phyloP scores from a whole-genome alignment of 2,797 vertebrate species.

The Lacerta agilis region DNA sequence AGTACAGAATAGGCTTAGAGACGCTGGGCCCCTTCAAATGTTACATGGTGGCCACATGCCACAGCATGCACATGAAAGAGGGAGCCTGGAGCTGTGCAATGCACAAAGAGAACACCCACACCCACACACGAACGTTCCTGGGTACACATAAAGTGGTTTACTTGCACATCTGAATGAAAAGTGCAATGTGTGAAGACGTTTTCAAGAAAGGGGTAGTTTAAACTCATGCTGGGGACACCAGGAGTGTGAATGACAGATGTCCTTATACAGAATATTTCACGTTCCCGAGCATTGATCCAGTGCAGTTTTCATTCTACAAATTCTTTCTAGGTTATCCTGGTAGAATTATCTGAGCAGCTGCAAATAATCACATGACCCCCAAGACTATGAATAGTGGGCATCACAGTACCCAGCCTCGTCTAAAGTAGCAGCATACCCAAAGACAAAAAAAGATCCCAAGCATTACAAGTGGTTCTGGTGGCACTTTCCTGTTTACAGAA shows the following conservation, averaged over 20 bases:
- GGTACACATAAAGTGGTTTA: not conserved
- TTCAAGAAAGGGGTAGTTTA: not conserved
- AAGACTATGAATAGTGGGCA: not conserved
- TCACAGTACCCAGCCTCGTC: not conserved
- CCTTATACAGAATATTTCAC: not conserved
- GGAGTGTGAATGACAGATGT: conserved; percentile 16
- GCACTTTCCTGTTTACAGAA: not conserved
- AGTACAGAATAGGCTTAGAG: not conserved
- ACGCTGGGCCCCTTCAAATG: not conserved
- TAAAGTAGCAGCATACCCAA: not conserved
- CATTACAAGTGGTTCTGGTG: not conserved
- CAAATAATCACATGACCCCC: not conserved
- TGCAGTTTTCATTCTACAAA: conserved; percentile 34
- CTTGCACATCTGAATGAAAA: not conserved
- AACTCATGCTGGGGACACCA: not conserved
- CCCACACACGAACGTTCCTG: not conserved
- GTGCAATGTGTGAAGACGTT: not conserved
- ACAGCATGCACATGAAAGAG: not conserved
- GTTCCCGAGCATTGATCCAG: not conserved
- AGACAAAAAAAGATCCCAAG: not conserved
- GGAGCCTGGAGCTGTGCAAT: not conserved
- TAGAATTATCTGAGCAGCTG: conserved; percentile 37
- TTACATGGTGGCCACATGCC: not conserved
- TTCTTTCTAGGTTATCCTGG: conserved; percentile 25
- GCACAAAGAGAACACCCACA: not conserved